Evolutionary conservation across 2,113 vertebrate genomes (phyloP), one percentile per base, ranked within the genome.

Genomic region (Xiphophorus couchianus): DNA sequence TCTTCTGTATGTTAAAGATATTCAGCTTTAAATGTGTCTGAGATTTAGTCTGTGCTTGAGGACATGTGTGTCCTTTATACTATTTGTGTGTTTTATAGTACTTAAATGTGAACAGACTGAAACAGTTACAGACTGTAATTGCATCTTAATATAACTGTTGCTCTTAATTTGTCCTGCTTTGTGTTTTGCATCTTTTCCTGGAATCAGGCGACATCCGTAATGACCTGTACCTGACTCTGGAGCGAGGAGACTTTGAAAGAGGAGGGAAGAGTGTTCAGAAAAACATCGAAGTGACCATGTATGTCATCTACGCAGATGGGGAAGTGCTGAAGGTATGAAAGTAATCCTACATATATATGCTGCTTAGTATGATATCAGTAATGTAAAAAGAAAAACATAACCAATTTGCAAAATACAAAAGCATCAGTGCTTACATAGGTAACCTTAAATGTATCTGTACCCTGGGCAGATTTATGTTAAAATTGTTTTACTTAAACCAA

Each of bases 231-330:
- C 94, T 99, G 88, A 99, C 95, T 0, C 86, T 99, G 91, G 98
- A 99, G 84, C 95, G 95, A 81, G 98, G 98, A 0, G 98, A 99
- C 74, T 99, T 99, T 15, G 98, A 99, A 71, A 92, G 97, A 88
- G 98, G 98, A n/a, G 97, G 97, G 31, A 99, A 99, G 80, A 99
- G 98, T 0, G 97, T 99, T 15, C 98, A 99, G 94, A 99, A 99
- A 93, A 99, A 99, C 92, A 97, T 99, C 0, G 98, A 99, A 76
- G 95, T 99, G 82, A 96, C 96, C 29, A 94, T 99, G 86, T 97
- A 96, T 0, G 96, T 99, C 74, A 95, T 99, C 28, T 97, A 98
- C 1, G 97, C 97, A 0, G 98, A 99, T 0, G 98, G 98, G 79
- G 98, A 99, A 66, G 95, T 97, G 75, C 92, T 99, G 60, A 98